Base-by-base conservation (phyloP, 2,888 invertebrate genomes). In the Drosophila greeni region DNA sequence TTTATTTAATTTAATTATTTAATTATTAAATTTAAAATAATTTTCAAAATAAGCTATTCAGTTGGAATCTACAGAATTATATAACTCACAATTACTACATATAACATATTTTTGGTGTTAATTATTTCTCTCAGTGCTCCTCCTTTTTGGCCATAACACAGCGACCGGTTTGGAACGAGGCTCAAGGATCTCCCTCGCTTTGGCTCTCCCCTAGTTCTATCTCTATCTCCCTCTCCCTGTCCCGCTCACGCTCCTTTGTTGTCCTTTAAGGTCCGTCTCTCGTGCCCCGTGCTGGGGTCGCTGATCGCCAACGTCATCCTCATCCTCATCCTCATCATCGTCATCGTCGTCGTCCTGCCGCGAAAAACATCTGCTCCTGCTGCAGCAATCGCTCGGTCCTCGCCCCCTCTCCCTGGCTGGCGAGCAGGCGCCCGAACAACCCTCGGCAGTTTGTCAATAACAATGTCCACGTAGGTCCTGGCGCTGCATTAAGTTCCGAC, bases 321-420 rank as follows among this genome's bases (percentile, higher is more conserved):
- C 45, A 52, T 42, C 42, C 24, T 47, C 45, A 52, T 39, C 56
- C 24, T 40, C 40, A 5, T 43, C 26, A 45, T 39, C 39, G 37
- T 42, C 42, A 51, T 51, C 64, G 33, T 34, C 57, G 48, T 47
- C 64, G 39, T 49, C 51, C 57, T 45, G 64, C 64, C 66, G 73
- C 76, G 77, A 80, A 79, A 86, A 86, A 86, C 86, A 86, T 86
- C 86, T 86, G 86, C 86, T 76, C 86, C 85, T 85, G 86, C 83
- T 86, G 59, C 61, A 54, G 85, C 75, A 80, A 80, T 76, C 79
- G 74, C 77, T 82, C 77, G 73, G 54, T n/a, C n/a, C n/a, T 48
- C 54, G 24, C 54, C 55, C 58, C 55, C 42, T 23, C 24, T 56
- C 37, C n/a, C 12, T n/a, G 7, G 8, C 8, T 29, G 55, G 66